Percentiles rank a stretch among this genome's conserved stretches.
phyloP scores from a whole-genome alignment of 2,888 invertebrate genomes.

The Trichogramma dendrolimi region DNA sequence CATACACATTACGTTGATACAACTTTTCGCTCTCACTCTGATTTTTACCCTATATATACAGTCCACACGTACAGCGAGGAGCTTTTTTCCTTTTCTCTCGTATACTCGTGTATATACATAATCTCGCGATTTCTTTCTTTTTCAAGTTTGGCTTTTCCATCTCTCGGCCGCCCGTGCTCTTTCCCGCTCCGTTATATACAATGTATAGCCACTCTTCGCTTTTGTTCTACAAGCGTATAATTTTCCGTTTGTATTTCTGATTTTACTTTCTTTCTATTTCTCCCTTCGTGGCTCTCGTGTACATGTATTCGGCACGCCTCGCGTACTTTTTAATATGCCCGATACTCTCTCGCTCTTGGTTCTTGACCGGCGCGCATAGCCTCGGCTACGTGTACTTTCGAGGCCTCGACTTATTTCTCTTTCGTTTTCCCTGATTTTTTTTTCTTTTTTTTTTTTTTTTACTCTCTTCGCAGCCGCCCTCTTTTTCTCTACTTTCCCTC shows the following conservation, averaged over 20 bases:
- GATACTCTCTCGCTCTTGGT: slow-evolving; percentile 7
- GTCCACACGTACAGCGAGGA: too few species aligned
- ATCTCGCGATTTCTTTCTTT: too few species aligned
- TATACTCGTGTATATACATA: too few species aligned
- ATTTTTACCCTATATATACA: too few species aligned
- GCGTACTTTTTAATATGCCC: too few species aligned
- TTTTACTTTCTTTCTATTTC: background rate
- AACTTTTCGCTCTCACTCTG: too few species aligned
- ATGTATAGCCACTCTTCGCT: background rate
- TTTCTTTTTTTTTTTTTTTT: slow-evolving; percentile 5
- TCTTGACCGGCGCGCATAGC: slow-evolving; percentile 5
- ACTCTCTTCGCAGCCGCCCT: slow-evolving; percentile 1
- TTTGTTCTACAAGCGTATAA: slow-evolving; percentile 2
- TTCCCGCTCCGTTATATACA: slow-evolving; percentile 4
- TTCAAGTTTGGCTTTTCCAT: background rate
- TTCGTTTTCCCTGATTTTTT: slow-evolving; percentile 9
- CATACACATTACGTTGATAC: too few species aligned
- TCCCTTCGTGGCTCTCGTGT: background rate
- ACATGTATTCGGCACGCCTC: too few species aligned
- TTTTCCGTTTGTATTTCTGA: background rate
- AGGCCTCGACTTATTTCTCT: slow-evolving; percentile 16
- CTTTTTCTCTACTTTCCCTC: slow-evolving; percentile 23
- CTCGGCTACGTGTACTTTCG: slow-evolving; percentile 21
- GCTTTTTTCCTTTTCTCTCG: too few species aligned
- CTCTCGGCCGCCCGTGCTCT: background rate